Percentiles rank a stretch among this genome's conserved stretches.
These are phyloP conservation scores for Zaprionus africanus DNA, from an alignment of 1,140 invertebrate species.

Conservation along the genomic window DNA sequence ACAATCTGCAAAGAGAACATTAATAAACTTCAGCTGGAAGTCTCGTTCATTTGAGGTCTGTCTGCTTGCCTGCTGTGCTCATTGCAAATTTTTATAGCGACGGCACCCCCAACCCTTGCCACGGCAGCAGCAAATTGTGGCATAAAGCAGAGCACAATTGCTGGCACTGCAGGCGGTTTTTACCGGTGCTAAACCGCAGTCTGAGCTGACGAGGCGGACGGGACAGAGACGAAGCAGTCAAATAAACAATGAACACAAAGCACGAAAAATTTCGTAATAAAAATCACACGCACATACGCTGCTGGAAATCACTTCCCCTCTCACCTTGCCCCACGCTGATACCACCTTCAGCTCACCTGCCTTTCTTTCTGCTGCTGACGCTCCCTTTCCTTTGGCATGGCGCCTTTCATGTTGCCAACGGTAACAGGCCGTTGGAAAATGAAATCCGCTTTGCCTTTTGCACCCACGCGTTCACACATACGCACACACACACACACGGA, in stretches of 20 bases:
- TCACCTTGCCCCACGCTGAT: not conserved
- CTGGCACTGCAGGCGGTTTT: constrained; percentile 49
- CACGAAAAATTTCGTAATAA: constrained; percentile 71
- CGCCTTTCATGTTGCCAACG: constrained; percentile 46
- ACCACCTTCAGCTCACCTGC: not conserved
- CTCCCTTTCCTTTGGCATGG: constrained; percentile 29
- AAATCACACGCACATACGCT: constrained; percentile 37
- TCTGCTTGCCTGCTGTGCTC: constrained; percentile 31
- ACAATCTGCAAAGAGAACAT: constrained; percentile 18
- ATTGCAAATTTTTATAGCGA: constrained; percentile 51
- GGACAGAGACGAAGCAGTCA: constrained; percentile 37
- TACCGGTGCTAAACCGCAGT: constrained; percentile 34
- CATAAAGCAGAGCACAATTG: constrained; percentile 41
- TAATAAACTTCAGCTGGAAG: constrained; percentile 17
- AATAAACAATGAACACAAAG: constrained; percentile 70
- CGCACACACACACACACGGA: not conserved
- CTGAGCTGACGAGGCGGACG: not conserved
- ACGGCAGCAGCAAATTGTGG: constrained; percentile 18
- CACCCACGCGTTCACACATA: constrained; percentile 21
- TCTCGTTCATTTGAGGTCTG: not conserved
- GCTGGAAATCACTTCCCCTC: not conserved
- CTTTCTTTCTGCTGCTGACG: not conserved
- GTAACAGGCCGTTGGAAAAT: constrained; percentile 40
- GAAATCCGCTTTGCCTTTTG: constrained; percentile 54
- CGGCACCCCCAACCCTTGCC: not conserved